phyloP scores from a whole-genome alignment of 1,140 invertebrate genomes.

The Drosophila seguyi region DNA sequence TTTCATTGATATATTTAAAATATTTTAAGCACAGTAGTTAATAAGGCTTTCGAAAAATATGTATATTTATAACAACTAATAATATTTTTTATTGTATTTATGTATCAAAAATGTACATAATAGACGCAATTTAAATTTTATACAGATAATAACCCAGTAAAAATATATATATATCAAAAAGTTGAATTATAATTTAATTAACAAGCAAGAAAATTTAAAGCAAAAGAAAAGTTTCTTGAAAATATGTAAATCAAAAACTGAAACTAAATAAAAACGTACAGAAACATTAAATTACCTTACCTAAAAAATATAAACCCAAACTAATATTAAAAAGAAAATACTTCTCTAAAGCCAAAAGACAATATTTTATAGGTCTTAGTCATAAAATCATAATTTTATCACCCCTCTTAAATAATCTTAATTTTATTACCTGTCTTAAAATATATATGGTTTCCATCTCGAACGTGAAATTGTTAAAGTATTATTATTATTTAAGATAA shows the following conservation, averaged over 20 bases:
- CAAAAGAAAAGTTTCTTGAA: background rate
- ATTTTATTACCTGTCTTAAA: conserved; percentile 4
- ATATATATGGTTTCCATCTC: conserved; percentile 1
- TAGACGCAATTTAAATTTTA: no score
- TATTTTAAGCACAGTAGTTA: background rate
- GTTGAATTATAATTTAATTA: background rate
- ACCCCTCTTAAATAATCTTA: background rate
- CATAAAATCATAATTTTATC: conserved; percentile 14
- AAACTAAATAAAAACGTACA: background rate
- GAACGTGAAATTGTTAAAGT: conserved; percentile 3
- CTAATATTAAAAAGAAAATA: background rate
- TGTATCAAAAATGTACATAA: no score
- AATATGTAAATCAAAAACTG: no score
- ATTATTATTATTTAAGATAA: conserved; percentile 18
- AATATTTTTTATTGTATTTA: background rate
- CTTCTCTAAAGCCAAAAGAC: background rate
- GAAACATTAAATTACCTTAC: background rate
- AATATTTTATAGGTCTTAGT: background rate
- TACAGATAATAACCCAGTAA: no score
- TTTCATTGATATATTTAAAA: no score
- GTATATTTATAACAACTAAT: background rate
- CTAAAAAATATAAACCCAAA: background rate
- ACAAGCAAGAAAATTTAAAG: background rate
- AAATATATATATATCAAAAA: no score
- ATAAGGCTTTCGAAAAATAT: no score